These are phyloP conservation scores for Crambe crambe DNA, from an alignment of 37 sponge, comb jelly and placozoan species.

Conservation along the genomic window DNA sequence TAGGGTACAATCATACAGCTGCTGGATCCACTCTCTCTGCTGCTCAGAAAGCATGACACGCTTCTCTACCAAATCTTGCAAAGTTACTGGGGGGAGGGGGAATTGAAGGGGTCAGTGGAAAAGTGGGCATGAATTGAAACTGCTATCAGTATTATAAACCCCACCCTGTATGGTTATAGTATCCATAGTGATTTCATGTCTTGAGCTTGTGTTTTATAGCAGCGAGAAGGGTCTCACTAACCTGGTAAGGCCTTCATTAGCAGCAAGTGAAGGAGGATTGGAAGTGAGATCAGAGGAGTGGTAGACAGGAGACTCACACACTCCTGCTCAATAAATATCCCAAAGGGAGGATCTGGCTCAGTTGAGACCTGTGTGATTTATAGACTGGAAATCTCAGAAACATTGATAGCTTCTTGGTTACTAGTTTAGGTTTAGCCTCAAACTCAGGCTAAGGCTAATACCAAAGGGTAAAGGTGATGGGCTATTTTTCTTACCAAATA, in stretches of 20 bases:
- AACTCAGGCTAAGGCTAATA: too few relatives aligned
- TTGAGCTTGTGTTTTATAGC: too few relatives aligned
- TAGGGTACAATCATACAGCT: background rate
- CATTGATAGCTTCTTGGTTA: too few relatives aligned
- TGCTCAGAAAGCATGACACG: background rate
- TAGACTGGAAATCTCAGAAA: background rate
- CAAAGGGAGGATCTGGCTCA: background rate
- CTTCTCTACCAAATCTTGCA: background rate
- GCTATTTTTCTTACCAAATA: constrained; percentile 8
- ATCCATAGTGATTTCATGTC: too few relatives aligned
- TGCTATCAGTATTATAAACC: too few relatives aligned
- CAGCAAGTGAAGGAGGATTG: background rate
- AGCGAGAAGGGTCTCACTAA: background rate
- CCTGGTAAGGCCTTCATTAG: background rate
- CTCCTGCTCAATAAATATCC: constrained; percentile 2
- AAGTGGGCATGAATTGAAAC: too few relatives aligned
- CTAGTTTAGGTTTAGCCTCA: too few relatives aligned
- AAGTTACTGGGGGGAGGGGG: too few relatives aligned
- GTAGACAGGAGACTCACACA: background rate
- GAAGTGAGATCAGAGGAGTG: background rate
- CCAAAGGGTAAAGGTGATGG: too few relatives aligned
- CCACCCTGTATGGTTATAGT: too few relatives aligned
- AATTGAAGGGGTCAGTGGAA: too few relatives aligned
- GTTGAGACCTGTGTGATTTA: background rate
- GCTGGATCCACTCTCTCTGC: background rate